Evolutionary conservation across 2,113 vertebrate species (phyloP), one percentile per base, ranked within the genome.

Genomic region (Entomyzon cyanotis): DNA sequence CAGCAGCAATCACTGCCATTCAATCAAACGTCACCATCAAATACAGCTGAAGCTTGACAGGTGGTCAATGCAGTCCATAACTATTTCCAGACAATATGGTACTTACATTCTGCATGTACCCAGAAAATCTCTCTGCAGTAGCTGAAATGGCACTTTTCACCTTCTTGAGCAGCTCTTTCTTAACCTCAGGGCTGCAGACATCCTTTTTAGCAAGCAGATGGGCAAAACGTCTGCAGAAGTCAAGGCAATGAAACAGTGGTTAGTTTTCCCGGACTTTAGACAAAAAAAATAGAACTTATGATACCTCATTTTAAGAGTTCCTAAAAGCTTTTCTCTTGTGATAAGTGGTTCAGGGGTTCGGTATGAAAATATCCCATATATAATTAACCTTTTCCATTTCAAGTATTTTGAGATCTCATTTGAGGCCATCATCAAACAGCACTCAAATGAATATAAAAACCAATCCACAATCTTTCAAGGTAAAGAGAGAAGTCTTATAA

Each of bases 41-140:
- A 76, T 1, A 55, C 46, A 82, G 52, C 1, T 85, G 44, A 87
- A 84, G 25, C 28, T 19, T 73, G 37, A 62, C 55, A 42, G 37
- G 10, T 41, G 2, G 16, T 59, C 53, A 25, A 1, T 2, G 4
- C 60, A 80, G 59, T 12, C 44, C 47, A 1, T 11, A 49, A 39
- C 30, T 67, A 42, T 50, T 90, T 83, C 58, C 83, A 78, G 53
- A 67, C 39, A 62, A 58, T 8, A 56, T 6, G 76, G 37, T 85
- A 96, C 99, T 99, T 97, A 99, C 99, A 30, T 99, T 99, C 95
- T 99, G 99, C 98, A 99, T 98, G 96, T 99, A 99, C 63, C 99
- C 99, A 93, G 99, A 99, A 97, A 99, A 99, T 42, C 99, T 98
- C 97, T 99, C 99, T 27, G 99, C 99, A 14, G 99, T 99, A 85